Evolutionary conservation across 2,888 invertebrate species (phyloP), one percentile per base, ranked within the genome.

Genomic region (Lathronympha strigana): DNA sequence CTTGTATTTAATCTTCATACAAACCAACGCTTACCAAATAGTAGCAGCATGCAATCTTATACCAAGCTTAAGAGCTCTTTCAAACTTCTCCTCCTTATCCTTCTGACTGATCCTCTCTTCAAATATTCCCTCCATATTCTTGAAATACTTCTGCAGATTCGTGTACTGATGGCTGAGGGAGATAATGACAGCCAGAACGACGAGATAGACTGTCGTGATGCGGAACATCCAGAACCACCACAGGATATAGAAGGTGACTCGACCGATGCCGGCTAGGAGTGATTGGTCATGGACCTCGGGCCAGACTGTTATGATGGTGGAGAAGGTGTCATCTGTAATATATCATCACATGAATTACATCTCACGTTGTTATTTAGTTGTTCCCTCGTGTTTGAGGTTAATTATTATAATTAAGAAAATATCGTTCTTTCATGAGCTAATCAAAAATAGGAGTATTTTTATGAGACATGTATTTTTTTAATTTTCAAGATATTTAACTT

Each of bases 291-390:
- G 66, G 0, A 76, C 71, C 4, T 81, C 76, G 0, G 86, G 86
- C 84, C 84, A 87, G 1, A 70, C 76, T 2, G 80, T 78, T 15
- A 87, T 71, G 1, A 85, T 62, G 1, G 79, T 80, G 2, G 73
- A 76, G 57, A 84, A 84, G 13, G 76, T 71, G 15, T 36, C 28
- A 23, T 40, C 66, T 66, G 21, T 11, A 63, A 49, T n/a, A n/a
- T n/a, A n/a, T n/a, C n/a, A n/a, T n/a, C n/a, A n/a, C n/a, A n/a
- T n/a, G n/a, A n/a, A n/a, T n/a, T n/a, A n/a, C n/a, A n/a, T n/a
- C n/a, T n/a, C n/a, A n/a, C n/a, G n/a, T n/a, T n/a, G n/a, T n/a
- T n/a, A n/a, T n/a, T n/a, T n/a, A n/a, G n/a, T n/a, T n/a, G n/a
- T n/a, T n/a, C n/a, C n/a, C n/a, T n/a, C n/a, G n/a, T n/a, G n/a